Evolutionary conservation across 1,140 invertebrate genomes (phyloP), one percentile per base, ranked within the genome.

Genomic region (Arion vulgaris): DNA sequence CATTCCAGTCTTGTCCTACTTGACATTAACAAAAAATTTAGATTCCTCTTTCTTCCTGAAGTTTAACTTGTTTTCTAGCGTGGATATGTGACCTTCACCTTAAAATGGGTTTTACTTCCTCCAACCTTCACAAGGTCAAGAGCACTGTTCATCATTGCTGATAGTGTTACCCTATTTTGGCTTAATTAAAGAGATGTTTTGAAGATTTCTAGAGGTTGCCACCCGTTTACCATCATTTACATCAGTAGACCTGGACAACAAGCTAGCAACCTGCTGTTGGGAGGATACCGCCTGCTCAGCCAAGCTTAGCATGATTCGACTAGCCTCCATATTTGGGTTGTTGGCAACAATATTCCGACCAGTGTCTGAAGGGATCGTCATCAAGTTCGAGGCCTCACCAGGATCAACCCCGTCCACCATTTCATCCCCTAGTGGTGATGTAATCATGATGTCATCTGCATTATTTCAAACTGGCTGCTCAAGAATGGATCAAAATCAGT

Each of bases 221-320:
- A 57, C 26, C 41, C 5, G 9, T 9, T 57, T 17, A 57, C 26
- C 51, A 34, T 32, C n/a, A 32, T 32, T 66, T 5, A 66, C 28
- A 28, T 32, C 62, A 66, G n/a, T n/a, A n/a, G n/a, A n/a, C n/a
- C n/a, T n/a, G n/a, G n/a, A n/a, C n/a, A n/a, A n/a, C n/a, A n/a
- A n/a, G n/a, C n/a, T 66, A 28, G 28, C 28, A 5, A 32, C 32
- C 19, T 32, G 5, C 62, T 66, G 13, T 26, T 78, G 76, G 1
- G 5, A 32, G 19, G 76, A 57, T 23, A 28, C 7, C 49, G 38
- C n/a, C 51, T 81, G 69, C 51, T 81, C 69, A 1, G 51, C 69
- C 19, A 81, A 32, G 51, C 34, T 53, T 7, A 81, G 41, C 71
- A 81, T 81, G 49, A 81, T 81, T 39, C 69, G 69, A 41, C 80